Conservation (phyloP, 2,888 invertebrate species). For the Clitarchus hookeri region DNA sequence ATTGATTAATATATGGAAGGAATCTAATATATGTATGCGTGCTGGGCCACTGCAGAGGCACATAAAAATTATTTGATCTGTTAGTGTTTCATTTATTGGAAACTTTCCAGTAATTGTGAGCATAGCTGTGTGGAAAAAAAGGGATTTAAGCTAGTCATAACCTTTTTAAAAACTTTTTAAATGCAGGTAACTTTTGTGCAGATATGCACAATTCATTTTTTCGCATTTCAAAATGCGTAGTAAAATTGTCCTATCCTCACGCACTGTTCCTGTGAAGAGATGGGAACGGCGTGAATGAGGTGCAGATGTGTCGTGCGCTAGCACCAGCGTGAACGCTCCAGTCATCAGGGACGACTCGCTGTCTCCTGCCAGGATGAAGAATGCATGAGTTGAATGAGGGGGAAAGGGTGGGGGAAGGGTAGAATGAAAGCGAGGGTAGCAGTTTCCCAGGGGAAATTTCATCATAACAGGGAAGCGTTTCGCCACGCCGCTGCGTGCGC, state of each 20-base stretch:
- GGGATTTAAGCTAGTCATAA: too few relatives aligned
- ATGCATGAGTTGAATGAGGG: background rate
- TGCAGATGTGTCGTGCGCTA: background rate
- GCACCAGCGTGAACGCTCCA: background rate
- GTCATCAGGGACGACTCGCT: background rate
- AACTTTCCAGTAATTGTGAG: too few relatives aligned
- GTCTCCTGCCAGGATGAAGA: constrained; percentile 1
- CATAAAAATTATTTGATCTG: too few relatives aligned
- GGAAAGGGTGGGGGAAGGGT: background rate
- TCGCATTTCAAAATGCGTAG: background rate
- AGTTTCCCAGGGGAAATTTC: background rate
- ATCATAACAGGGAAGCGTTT: background rate
- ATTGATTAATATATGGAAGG: too few relatives aligned
- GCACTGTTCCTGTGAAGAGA: background rate
- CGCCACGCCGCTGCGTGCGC: background rate
- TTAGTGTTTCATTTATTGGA: too few relatives aligned
- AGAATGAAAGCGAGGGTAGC: background rate
- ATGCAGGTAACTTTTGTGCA: too few relatives aligned
- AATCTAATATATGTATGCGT: too few relatives aligned
- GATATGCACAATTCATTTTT: too few relatives aligned
- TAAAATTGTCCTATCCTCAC: background rate
- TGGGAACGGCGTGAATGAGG: background rate
- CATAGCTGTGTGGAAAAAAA: too few relatives aligned
- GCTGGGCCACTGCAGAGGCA: too few relatives aligned
- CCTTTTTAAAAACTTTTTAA: too few relatives aligned